Evolutionary conservation across 2,113 vertebrate species (phyloP).

Genomic region (Apus apus): DNA sequence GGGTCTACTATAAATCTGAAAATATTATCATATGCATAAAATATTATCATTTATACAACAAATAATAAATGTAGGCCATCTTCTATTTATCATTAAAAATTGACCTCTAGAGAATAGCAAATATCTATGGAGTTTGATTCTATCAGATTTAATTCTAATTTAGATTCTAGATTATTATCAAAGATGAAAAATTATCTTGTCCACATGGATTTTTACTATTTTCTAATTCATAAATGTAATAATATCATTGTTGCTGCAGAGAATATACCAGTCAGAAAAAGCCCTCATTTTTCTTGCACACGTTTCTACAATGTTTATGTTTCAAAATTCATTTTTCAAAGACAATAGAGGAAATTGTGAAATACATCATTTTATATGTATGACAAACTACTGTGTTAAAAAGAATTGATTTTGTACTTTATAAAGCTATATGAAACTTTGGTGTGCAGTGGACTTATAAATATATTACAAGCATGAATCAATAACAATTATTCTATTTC

Average conservation of each 20-base stretch:
- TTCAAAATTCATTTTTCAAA: background rate
- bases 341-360: background rate
- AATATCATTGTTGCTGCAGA: background rate
- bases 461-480: background rate
- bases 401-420: background rate
- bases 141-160: background rate
- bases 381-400: background rate
- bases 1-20: background rate
- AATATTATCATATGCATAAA: background rate
- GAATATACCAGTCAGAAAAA: background rate
- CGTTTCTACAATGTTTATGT: background rate
- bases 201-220: background rate
- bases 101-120: background rate
- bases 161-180: background rate
- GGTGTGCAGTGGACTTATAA: background rate
- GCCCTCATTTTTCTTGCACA: background rate
- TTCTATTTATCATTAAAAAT: background rate
- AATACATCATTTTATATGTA: background rate
- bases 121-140: background rate
- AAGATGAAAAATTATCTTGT: background rate
- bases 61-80: background rate
- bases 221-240: background rate
- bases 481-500: conserved; percentile 7
- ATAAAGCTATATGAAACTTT: background rate
- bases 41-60: background rate